Evolutionary conservation across 2,888 invertebrate species (phyloP).

Genomic region (Ceramica pisi): DNA sequence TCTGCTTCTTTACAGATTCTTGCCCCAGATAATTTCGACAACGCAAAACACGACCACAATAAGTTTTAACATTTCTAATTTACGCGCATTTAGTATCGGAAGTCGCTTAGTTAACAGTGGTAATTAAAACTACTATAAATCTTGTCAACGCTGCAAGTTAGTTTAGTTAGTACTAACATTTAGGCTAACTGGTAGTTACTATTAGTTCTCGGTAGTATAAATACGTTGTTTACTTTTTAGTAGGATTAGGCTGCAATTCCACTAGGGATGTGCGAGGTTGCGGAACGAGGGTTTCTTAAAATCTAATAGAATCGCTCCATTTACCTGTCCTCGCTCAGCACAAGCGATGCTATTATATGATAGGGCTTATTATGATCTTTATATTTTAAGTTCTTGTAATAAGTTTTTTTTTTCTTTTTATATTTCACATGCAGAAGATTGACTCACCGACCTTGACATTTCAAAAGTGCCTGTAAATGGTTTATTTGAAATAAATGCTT

Average conservation of each 20-base stretch:
- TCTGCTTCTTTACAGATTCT: not conserved
- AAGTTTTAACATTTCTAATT: slow-evolving; percentile 60
- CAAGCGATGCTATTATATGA: too few species aligned
- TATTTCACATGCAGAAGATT: too few species aligned
- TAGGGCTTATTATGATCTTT: too few species aligned
- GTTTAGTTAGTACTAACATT: slow-evolving; percentile 46
- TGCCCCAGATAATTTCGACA: not conserved
- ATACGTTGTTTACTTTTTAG: slow-evolving; percentile 22
- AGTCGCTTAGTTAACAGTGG: slow-evolving; percentile 76
- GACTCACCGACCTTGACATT: too few species aligned
- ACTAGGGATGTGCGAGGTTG: too few species aligned
- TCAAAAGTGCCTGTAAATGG: too few species aligned
- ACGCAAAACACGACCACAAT: not conserved
- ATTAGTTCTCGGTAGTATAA: slow-evolving; percentile 20
- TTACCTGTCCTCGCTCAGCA: too few species aligned
- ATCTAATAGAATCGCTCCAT: too few species aligned
- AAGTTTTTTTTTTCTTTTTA: too few species aligned
- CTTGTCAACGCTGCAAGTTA: slow-evolving; percentile 70
- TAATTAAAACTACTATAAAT: slow-evolving; percentile 78
- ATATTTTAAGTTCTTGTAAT: too few species aligned
- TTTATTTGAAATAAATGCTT: too few species aligned
- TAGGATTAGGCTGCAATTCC: not conserved
- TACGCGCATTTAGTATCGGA: slow-evolving; percentile 71
- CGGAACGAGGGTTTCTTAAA: too few species aligned
- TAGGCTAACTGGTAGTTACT: slow-evolving; percentile 46